Percentiles rank a stretch among this genome's conserved stretches.
Conservation (phyloP, 2,113 vertebrate species). For the Nothocercus julius region DNA sequence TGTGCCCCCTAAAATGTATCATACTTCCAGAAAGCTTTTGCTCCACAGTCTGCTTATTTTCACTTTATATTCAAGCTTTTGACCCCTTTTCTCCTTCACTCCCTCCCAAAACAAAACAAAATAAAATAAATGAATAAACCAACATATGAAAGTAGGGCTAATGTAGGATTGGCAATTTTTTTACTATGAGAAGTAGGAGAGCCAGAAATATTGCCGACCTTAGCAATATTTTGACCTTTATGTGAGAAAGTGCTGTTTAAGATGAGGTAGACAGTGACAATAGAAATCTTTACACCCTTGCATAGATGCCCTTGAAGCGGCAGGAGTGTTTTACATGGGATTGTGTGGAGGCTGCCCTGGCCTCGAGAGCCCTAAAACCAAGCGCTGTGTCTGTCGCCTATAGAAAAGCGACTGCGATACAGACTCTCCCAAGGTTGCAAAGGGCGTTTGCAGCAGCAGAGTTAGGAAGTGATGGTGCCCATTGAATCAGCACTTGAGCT, state of each 20-base stretch:
- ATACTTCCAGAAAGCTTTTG: background rate
- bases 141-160: background rate
- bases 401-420: background rate
- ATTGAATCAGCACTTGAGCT: background rate
- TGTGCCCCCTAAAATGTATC: background rate
- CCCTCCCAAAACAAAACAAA: background rate
- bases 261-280: background rate
- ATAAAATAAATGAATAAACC: background rate
- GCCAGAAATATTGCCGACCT: background rate
- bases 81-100: background rate
- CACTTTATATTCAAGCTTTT: background rate
- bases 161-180: accelerated
- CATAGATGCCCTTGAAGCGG: background rate
- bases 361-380: background rate
- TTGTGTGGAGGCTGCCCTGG: background rate
- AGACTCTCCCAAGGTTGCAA: background rate
- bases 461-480: background rate
- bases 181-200: background rate
- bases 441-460: accelerated
- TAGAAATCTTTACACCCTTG: background rate
- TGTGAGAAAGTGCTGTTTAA: background rate
- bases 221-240: background rate
- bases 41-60: background rate
- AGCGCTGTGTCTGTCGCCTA: background rate
- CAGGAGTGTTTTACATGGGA: background rate